phyloP scores from a whole-genome alignment of 2,113 vertebrate species.

The Sminthopsis crassicaudata region DNA sequence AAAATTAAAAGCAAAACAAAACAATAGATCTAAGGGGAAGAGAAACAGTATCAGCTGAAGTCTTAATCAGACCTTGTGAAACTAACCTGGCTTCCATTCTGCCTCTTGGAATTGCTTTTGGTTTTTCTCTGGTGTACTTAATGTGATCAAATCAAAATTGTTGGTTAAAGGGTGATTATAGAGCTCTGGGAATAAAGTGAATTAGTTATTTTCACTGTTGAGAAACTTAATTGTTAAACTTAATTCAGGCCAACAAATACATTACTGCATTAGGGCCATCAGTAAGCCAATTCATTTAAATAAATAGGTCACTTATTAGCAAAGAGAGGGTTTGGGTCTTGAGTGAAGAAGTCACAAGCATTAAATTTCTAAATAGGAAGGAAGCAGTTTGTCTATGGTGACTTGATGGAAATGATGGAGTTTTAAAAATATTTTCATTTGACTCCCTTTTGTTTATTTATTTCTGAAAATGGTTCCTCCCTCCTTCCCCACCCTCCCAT shows the following conservation, averaged over 20 bases:
- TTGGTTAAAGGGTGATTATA: too few relatives aligned
- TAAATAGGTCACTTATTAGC: not conserved
- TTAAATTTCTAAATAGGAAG: slow-evolving; percentile 17
- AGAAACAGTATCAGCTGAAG: not conserved
- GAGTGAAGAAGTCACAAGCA: not conserved
- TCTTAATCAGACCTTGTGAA: slow-evolving; percentile 2
- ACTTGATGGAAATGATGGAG: not conserved
- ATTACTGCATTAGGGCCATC: slow-evolving; percentile 15
- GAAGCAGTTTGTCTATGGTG: not conserved
- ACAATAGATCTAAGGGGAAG: not conserved
- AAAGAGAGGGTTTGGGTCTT: slow-evolving; percentile 14
- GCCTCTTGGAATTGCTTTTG: too few relatives aligned
- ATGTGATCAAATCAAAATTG: too few relatives aligned
- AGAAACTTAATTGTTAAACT: not conserved
- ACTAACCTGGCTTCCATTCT: too few relatives aligned
- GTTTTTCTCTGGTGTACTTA: too few relatives aligned
- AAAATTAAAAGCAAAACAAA: not conserved
- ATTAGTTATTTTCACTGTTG: not conserved
- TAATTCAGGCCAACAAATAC: slow-evolving; percentile 1
- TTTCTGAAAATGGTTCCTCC: not conserved
- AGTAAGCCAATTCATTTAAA: slow-evolving; percentile 9
- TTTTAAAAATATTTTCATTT: slow-evolving; percentile 19
- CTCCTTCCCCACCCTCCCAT: not conserved
- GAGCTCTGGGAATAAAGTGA: not conserved
- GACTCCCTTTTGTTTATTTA: not conserved